These are phyloP conservation scores for Chelonus formosanus DNA, from an alignment of 2,888 invertebrate genomes.

Conservation along the genomic window DNA sequence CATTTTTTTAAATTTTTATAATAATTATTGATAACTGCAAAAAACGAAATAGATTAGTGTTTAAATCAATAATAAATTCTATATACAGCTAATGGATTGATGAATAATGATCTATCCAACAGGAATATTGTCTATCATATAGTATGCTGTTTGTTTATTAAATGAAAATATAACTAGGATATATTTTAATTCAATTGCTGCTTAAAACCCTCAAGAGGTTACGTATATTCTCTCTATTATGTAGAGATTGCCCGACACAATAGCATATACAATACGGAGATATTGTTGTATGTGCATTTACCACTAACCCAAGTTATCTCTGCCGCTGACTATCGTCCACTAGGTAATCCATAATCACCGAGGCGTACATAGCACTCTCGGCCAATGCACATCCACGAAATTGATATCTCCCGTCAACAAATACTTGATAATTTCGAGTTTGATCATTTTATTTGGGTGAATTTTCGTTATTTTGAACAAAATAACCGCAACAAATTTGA, in stretches of 20 bases:
- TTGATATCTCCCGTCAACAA: conserved; percentile 41
- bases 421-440: conserved; percentile 15
- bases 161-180: too few relatives aligned
- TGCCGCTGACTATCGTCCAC: conserved; percentile 47
- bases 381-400: conserved; percentile 42
- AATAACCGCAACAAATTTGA: conserved; percentile 3
- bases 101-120: too few relatives aligned
- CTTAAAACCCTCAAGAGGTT: conserved; percentile 4
- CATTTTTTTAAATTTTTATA: too few relatives aligned
- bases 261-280: too few relatives aligned
- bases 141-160: too few relatives aligned
- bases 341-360: conserved; percentile 53
- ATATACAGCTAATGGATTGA: too few relatives aligned
- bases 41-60: too few relatives aligned
- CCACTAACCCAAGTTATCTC: conserved; percentile 45
- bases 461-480: conserved; percentile 11
- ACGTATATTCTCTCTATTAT: not conserved
- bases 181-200: too few relatives aligned
- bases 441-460: too few relatives aligned
- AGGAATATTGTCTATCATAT: too few relatives aligned
- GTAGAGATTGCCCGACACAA: not conserved
- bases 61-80: too few relatives aligned
- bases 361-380: conserved; percentile 39
- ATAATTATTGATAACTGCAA: too few relatives aligned
- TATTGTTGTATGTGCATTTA: not conserved